A percentile compares a stretch with the other conserved stretches of the same genome.
Evolutionary conservation across 1,140 invertebrate species (phyloP).

Genomic region (Caenorhabditis inopinata): DNA sequence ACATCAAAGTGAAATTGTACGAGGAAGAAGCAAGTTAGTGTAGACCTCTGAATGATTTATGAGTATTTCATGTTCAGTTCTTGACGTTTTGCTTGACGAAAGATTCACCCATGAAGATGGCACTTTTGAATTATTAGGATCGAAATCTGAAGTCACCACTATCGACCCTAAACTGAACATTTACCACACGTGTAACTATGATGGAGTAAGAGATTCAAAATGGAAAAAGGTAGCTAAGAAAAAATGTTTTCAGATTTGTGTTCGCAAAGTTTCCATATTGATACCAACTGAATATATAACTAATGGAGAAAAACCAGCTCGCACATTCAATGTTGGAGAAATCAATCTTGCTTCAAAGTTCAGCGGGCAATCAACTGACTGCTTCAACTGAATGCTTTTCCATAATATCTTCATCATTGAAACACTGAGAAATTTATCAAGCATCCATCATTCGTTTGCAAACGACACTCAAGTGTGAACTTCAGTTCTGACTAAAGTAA

Average conservation of each 20-base stretch:
- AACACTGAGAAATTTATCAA: not conserved
- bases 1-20: constrained; percentile 61
- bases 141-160: constrained; percentile 22
- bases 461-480: too few relatives aligned
- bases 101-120: constrained; percentile 4
- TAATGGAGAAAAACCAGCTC: constrained; percentile 21
- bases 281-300: constrained; percentile 11
- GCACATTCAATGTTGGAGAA: not conserved
- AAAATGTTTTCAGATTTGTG: not conserved
- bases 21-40: constrained; percentile 51
- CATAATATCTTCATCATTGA: not conserved
- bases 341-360: constrained; percentile 32
- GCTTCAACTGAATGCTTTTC: not conserved
- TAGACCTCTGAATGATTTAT: constrained; percentile 9
- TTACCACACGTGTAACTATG: constrained; percentile 37
- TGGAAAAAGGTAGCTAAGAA: not conserved
- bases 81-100: constrained; percentile 26
- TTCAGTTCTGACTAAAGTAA: too few relatives aligned
- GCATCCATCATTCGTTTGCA: not conserved
- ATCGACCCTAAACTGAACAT: constrained; percentile 38
- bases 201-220: not conserved
- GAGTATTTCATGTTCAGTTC: constrained; percentile 20
- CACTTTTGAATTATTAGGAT: constrained; percentile 19
- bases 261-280: constrained; percentile 9
- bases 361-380: constrained; percentile 20